Evolutionary conservation across 2,797 vertebrate species (phyloP), one percentile per base, ranked within the genome.

Genomic region (Pelochelys cantorii): DNA sequence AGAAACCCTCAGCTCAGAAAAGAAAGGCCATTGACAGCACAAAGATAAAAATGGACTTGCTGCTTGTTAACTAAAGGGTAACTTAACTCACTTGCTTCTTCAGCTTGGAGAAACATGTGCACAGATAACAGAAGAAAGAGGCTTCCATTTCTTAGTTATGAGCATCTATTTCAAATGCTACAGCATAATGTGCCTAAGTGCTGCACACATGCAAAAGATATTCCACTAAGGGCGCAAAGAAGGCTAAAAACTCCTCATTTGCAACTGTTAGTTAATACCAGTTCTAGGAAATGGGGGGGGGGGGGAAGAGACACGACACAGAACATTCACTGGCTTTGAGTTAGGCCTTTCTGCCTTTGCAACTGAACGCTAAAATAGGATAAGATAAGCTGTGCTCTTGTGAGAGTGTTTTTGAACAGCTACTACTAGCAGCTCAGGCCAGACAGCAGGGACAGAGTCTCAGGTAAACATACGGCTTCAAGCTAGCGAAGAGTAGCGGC

Each of bases 51-150:
- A 14, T 0, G 7, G 65, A 65, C 20, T 79, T 83, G 5, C 9
- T 83, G 31, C n/a, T 87, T 80, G 60, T 48, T 90, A 78, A 55
- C 86, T 87, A 20, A 57, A 93, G 95, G 54, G 81, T 71, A 93
- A 90, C 55, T 37, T 77, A 97, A 90, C 79, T 56, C 55, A 56
- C 59, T 89, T 94, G 90, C 82, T 86, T 92, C 42, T 94, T 89
- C 84, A 91, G 71, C 80, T 93, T 95, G 68, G 91, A 94, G 95
- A 97, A 95, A 96, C 83, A 71, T 18, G 57, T 79, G 91, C 95
- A 95, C 74, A 85, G 94, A 90, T 60, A 79, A 53, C 53, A 92
- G 48, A 56, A 95, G 79, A 79, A 81, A 87, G 90, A 68, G 81
- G 65, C 55, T 88, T 96, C 81, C 65, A 89, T 85, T 84, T 75